Evolutionary conservation across 1,140 invertebrate species (phyloP), one percentile per base, ranked within the genome.

Genomic region (Orchesella cincta): DNA sequence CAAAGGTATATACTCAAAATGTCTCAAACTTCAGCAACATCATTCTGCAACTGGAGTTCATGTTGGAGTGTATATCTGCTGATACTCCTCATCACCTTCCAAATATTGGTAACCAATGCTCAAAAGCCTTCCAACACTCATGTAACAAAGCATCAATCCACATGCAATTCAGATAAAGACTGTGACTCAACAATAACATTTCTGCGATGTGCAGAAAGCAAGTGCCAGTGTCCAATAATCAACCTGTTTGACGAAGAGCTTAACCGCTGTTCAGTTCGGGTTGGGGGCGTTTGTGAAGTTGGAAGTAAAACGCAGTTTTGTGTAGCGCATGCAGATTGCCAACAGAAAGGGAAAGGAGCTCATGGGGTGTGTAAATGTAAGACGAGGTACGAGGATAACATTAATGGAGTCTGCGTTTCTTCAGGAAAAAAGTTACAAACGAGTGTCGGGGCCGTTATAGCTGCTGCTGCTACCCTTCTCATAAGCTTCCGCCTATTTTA

Each of bases 171-270:
- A 3, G 67, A 71, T 23, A 29, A 1, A 23, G 67, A 71, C 67
- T 71, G 67, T 33, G 67, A 71, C 67, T 34, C 29, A 5, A 28
- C 67, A 2, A 71, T 14, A 71, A 71, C 67, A 33, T 71, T 31
- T 23, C 31, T 71, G 12, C 23, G 31, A 3, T 71, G 67, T 71
- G 8, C 5, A 5, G 34, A 71, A 18, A 28, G 34, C 14, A 18
- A 12, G 23, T 71, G 67, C 23, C 67, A 71, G 31, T 71, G 67
- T 33, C 23, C 67, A 5, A 5, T 8, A 28, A 71, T 71, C 23
- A 71, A 71, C 23, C 12, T 28, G 5, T 71, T 71, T 71, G 67
- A 71, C 34, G 67, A 34, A 12, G 67, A 71, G 67, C 14, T 36
- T 8, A 71, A 71, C 34, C 23, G 31, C 2, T 71, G 67, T 33